Percentiles rank a stretch among this genome's conserved stretches.
Evolutionary conservation across 2,888 invertebrate species (phyloP).

Genomic region (Diloba caeruleocephala): DNA sequence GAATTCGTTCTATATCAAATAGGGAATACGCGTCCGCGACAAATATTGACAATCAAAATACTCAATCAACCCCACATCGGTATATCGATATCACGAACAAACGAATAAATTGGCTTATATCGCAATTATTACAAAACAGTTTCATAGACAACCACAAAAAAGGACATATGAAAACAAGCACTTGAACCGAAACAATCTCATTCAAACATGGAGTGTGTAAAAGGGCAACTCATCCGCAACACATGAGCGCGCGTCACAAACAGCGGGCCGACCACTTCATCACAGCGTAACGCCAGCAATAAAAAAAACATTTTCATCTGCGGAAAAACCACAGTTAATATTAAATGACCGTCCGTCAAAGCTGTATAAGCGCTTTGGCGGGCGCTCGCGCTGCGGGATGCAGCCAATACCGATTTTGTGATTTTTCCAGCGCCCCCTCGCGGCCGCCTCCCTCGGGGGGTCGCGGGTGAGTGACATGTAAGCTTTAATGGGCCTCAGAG

Average conservation of each 20-base stretch:
- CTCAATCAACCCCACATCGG: conserved; percentile 32
- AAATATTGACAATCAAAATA: conserved; percentile 69
- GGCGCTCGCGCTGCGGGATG: conserved; percentile 77
- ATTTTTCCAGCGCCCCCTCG: conserved; percentile 74
- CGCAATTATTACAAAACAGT: conserved; percentile 40
- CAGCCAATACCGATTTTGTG: conserved; percentile 87
- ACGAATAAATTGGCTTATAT: conserved; percentile 48
- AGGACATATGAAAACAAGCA: conserved; percentile 64
- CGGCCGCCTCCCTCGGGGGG: conserved; percentile 57
- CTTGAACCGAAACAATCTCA: conserved; percentile 74
- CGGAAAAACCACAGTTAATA: conserved; percentile 88
- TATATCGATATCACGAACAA: conserved; percentile 31
- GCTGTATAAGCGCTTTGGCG: conserved; percentile 82
- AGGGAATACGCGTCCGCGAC: conserved; percentile 48
- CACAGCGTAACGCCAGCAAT: conserved; percentile 82
- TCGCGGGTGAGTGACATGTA: conserved; percentile 84
- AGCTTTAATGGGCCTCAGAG: conserved; percentile 86
- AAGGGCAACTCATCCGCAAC: conserved; percentile 81
- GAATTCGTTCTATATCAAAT: conserved; percentile 60
- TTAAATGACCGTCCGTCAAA: conserved; percentile 89
- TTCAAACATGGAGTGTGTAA: conserved; percentile 76
- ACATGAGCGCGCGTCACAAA: conserved; percentile 85
- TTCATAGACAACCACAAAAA: conserved; percentile 36
- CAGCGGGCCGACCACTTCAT: conserved; percentile 85
- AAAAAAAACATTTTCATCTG: conserved; percentile 88